phyloP scores from a whole-genome alignment of 2,113 vertebrate species.

The Mus pahari region DNA sequence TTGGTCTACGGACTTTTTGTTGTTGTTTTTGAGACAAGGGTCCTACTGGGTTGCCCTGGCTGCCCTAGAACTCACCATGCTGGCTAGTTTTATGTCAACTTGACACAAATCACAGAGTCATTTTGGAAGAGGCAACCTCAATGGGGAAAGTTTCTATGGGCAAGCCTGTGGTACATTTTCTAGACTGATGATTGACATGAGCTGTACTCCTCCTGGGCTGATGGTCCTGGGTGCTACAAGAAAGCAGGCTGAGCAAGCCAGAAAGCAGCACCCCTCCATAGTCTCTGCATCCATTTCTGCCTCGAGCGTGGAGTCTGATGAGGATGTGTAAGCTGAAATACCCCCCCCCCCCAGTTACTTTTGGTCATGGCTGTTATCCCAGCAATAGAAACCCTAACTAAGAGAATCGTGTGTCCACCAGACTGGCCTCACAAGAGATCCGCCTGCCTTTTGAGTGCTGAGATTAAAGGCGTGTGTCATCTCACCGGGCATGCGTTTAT shows the following conservation, averaged over 20 bases:
- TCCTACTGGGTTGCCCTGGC: not conserved
- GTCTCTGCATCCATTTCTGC: not conserved
- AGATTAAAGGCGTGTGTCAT: not conserved
- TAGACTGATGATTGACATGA: not conserved
- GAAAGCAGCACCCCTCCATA: not conserved
- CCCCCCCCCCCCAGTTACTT: not conserved
- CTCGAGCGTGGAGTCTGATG: not conserved
- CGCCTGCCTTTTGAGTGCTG: not conserved
- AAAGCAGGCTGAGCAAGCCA: not conserved
- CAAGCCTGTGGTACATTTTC: not conserved
- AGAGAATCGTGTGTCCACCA: not conserved
- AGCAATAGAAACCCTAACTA: not conserved
- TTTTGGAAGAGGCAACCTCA: not conserved
- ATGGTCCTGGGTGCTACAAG: not conserved
- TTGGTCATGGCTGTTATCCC: not conserved
- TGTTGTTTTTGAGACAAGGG: not conserved
- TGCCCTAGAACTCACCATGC: not conserved
- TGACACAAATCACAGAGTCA: not conserved
- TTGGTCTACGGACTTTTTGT: not conserved
- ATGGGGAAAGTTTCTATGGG: not conserved
- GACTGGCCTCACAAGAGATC: not conserved
- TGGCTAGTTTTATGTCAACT: not conserved
- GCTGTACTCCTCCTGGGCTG: not conserved
- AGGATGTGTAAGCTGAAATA: not conserved
- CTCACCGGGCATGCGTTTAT: not conserved